Percentiles rank a stretch among this genome's conserved stretches.
Conservation (phyloP, 1,140 invertebrate species). For the Tenebrio molitor region DNA sequence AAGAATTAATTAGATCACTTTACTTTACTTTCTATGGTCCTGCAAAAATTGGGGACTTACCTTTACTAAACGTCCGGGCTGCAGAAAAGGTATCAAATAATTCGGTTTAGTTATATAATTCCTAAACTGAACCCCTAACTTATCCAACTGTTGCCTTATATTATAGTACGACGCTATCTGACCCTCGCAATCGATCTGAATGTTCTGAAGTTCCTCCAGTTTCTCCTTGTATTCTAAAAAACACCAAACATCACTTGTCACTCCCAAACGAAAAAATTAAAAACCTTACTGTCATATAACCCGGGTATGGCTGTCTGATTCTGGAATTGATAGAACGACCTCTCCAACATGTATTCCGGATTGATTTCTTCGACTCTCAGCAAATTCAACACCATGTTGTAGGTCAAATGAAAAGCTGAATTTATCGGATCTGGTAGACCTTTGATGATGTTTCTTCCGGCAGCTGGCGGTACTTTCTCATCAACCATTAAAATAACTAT, state of each 20-base stretch:
- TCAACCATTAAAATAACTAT: constrained; percentile 99
- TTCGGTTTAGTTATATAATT: constrained; percentile 87
- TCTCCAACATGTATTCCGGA: constrained; percentile 99
- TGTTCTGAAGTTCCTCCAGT: constrained; percentile 75
- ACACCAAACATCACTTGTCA: constrained; percentile 7
- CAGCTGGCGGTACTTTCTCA: constrained; percentile 91
- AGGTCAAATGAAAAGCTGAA: constrained; percentile 98
- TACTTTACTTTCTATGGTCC: too few relatives aligned
- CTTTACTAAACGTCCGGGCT: constrained; percentile 93
- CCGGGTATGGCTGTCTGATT: constrained; percentile 96
- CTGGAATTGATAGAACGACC: constrained; percentile 99
- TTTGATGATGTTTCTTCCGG: constrained; percentile 86
- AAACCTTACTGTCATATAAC: constrained; percentile 83
- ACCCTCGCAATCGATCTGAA: constrained; percentile 81
- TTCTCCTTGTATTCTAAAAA: constrained; percentile 80
- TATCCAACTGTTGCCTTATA: constrained; percentile 85
- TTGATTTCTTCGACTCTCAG: constrained; percentile 98
- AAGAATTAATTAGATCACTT: too few relatives aligned
- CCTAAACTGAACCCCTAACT: constrained; percentile 81
- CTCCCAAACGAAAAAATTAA: constrained; percentile 24
- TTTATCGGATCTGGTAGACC: constrained; percentile 97
- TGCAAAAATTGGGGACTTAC: too few relatives aligned
- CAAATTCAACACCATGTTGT: constrained; percentile 99
- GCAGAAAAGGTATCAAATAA: constrained; percentile 93
- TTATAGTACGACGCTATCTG: constrained; percentile 88